Evolutionary conservation across 1,140 invertebrate species (phyloP).

Genomic region (Cotesia glomerata): DNA sequence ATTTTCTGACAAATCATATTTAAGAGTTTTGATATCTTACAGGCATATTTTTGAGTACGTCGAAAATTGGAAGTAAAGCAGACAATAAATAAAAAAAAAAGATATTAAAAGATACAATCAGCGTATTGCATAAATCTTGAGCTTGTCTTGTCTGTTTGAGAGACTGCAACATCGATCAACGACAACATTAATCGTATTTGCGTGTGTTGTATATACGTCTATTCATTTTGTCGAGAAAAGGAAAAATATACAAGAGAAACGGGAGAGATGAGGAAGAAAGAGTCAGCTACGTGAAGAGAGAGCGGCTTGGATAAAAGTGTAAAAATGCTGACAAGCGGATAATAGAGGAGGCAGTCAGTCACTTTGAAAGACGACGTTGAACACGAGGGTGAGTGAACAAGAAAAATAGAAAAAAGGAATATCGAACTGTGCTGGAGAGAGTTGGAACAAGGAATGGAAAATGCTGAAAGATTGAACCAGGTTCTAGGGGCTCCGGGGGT

Average conservation of each 20-base stretch:
- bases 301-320: constrained; percentile 58
- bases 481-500: neutral
- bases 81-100: neutral
- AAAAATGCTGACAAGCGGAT: constrained; percentile 65
- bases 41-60: neutral
- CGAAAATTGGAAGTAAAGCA: no score
- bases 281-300: constrained; percentile 2
- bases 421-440: constrained; percentile 1
- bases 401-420: constrained; percentile 8
- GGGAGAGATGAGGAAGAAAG: neutral
- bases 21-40: neutral
- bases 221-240: neutral
- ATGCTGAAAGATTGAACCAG: neutral
- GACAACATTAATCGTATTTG: constrained; percentile 37
- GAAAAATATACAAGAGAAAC: neutral
- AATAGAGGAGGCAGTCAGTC: constrained; percentile 65
- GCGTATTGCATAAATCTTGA: neutral
- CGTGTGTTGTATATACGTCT: neutral
- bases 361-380: constrained; percentile 63
- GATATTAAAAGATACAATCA: constrained; percentile 18
- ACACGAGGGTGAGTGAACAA: constrained; percentile 45
- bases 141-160: constrained; percentile 23
- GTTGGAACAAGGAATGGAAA: neutral
- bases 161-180: constrained; percentile 31
- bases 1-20: no score